Evolutionary conservation across 2,113 vertebrate species (phyloP).

Genomic region (Nothoprocta perdicaria): DNA sequence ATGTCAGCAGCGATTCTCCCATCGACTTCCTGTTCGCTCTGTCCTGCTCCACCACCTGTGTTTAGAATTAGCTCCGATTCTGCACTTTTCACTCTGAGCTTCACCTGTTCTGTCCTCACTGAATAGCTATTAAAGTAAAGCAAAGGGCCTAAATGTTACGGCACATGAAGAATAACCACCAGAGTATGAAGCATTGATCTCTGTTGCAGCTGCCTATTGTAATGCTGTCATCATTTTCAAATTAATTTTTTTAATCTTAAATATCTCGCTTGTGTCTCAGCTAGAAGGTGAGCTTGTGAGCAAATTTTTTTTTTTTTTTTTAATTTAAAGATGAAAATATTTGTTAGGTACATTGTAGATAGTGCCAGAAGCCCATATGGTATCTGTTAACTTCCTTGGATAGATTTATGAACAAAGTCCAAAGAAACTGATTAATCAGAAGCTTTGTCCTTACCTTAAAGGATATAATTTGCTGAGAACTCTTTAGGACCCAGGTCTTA

Average conservation of each 20-base stretch:
- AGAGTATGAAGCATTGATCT: not conserved
- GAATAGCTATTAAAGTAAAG: slow-evolving; percentile 42
- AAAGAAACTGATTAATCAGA: not conserved
- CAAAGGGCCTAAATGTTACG: not conserved
- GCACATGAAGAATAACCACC: not conserved
- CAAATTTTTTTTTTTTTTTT: not conserved
- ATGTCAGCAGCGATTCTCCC: slow-evolving; percentile 86
- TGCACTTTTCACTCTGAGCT: slow-evolving; percentile 65
- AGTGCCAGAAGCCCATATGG: not conserved
- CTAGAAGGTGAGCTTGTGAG: not conserved
- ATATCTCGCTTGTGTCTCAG: not conserved
- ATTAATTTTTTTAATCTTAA: not conserved
- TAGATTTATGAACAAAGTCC: not conserved
- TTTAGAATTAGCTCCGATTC: slow-evolving; percentile 78
- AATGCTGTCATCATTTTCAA: not conserved
- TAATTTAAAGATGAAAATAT: not conserved
- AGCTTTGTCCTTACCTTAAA: not conserved
- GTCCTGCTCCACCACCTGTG: slow-evolving; percentile 77
- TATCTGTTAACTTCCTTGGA: not conserved
- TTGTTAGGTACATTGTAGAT: not conserved
- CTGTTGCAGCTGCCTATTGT: slow-evolving; percentile 24
- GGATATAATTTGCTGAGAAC: not conserved
- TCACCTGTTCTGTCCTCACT: slow-evolving; percentile 68
- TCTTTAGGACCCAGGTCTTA: not conserved
- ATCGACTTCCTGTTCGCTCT: slow-evolving; percentile 74